A percentile compares a stretch with the other conserved stretches of the same genome.
Conservation (phyloP, 64 coral and sea anemone genomes). For the Montipora capricornis region DNA sequence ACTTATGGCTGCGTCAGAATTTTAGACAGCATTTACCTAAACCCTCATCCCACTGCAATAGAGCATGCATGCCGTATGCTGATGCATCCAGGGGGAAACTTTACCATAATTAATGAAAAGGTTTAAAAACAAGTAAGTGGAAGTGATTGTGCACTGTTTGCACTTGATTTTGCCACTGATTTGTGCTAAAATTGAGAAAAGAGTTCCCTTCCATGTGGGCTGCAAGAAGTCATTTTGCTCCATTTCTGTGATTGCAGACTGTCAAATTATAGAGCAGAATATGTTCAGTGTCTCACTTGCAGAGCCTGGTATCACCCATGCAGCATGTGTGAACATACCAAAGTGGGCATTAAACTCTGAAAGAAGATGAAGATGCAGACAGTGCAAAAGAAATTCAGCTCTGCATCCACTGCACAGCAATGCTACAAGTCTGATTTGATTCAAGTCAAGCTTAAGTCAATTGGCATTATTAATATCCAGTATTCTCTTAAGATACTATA, state of each 20-base stretch:
- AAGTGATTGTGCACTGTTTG: slow-evolving; percentile 78
- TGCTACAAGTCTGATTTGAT: too few relatives aligned
- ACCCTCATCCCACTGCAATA: not conserved
- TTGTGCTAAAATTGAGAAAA: slow-evolving; percentile 65
- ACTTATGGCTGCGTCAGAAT: too few relatives aligned
- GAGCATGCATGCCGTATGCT: slow-evolving; percentile 55
- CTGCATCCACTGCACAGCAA: too few relatives aligned
- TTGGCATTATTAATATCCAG: too few relatives aligned
- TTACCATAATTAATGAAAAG: slow-evolving; percentile 71
- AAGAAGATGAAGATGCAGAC: too few relatives aligned
- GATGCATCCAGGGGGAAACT: slow-evolving; percentile 27
- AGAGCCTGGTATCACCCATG: too few relatives aligned
- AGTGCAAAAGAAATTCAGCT: too few relatives aligned
- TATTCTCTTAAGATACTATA: too few relatives aligned
- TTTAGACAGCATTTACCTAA: too few relatives aligned
- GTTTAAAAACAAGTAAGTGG: slow-evolving; percentile 64
- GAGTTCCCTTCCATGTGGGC: slow-evolving; percentile 37
- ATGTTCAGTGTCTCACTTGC: slow-evolving; percentile 35
- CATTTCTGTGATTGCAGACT: slow-evolving; percentile 64
- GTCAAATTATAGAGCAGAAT: slow-evolving; percentile 51
- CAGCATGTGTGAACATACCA: too few relatives aligned
- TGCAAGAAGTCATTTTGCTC: slow-evolving; percentile 31
- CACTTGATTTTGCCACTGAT: slow-evolving; percentile 73
- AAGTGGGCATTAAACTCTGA: too few relatives aligned
- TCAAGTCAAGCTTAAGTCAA: too few relatives aligned